These are phyloP conservation scores for Hoplodrina blanda DNA, from an alignment of 2,888 invertebrate genomes.

Conservation along the genomic window DNA sequence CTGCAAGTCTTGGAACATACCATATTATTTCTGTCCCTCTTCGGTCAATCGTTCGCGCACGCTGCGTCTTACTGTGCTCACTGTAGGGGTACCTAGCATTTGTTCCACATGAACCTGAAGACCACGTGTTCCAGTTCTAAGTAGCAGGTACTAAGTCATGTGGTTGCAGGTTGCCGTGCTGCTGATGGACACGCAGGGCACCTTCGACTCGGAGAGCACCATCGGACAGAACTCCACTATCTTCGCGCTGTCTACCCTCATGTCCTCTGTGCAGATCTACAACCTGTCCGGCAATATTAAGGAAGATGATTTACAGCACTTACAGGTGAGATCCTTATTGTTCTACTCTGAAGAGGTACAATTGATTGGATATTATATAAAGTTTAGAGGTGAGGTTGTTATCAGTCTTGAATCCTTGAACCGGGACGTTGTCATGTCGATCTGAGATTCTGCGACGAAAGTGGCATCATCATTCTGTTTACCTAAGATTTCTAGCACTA, in stretches of 20 bases:
- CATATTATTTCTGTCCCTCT: too few species aligned
- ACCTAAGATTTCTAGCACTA: too few species aligned
- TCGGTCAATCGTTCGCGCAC: too few species aligned
- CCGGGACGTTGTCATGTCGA: too few species aligned
- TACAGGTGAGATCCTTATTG: conserved; percentile 90
- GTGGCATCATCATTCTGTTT: too few species aligned
- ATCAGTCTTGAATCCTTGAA: too few species aligned
- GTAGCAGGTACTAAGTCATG: neutral
- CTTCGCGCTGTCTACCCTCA: conserved; percentile 95
- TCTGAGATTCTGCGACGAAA: too few species aligned
- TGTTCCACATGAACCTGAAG: neutral
- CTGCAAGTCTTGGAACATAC: neutral
- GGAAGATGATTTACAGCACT: conserved; percentile 98
- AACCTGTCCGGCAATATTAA: conserved; percentile 98
- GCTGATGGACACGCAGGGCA: conserved; percentile 97
- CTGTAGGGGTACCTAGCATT: neutral
- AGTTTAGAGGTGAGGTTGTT: too few species aligned
- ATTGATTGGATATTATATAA: too few species aligned
- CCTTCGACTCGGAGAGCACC: conserved; percentile 98
- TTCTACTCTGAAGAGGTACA: neutral
- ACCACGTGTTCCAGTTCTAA: neutral
- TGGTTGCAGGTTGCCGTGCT: conserved; percentile 94
- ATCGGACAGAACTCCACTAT: conserved; percentile 97
- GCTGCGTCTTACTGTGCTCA: too few species aligned
- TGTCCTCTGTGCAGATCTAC: conserved; percentile 98